Percentiles rank a stretch among this genome's conserved stretches.
These are phyloP conservation scores for Chiloscyllium punctatum DNA, from an alignment of 2,797 vertebrate genomes.

Conservation along the genomic window DNA sequence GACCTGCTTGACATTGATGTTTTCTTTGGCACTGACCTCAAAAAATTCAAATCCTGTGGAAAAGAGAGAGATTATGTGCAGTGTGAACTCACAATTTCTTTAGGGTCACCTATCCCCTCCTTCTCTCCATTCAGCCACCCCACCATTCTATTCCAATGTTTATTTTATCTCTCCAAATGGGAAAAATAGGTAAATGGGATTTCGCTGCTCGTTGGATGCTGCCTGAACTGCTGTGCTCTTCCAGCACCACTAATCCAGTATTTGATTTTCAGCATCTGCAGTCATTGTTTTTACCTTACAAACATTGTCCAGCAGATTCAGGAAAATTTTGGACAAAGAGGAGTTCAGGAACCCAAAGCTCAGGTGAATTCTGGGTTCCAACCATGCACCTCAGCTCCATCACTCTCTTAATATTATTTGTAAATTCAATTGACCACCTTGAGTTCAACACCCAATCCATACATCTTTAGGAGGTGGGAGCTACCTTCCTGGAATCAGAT, in stretches of 20 bases:
- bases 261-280: too few species aligned
- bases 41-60: conserved; percentile 85
- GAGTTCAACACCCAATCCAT: not conserved
- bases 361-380: not conserved
- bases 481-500: not conserved
- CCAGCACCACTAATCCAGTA: too few species aligned
- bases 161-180: too few species aligned
- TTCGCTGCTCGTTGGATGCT: too few species aligned
- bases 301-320: not conserved
- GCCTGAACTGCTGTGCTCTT: too few species aligned
- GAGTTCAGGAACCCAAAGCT: not conserved
- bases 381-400: not conserved
- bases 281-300: too few species aligned
- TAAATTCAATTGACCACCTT: not conserved
- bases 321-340: not conserved
- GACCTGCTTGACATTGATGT: conserved; percentile 89
- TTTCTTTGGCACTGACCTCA: conserved; percentile 93
- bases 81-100: not conserved
- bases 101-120: not conserved
- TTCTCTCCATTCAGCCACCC: not conserved
- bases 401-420: not conserved
- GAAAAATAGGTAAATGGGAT: not conserved
- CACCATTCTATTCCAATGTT: not conserved
- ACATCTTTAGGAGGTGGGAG: not conserved
- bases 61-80: not conserved